These are phyloP conservation scores for Micromussa lordhowensis DNA, from an alignment of 92 coral and sea anemone genomes.

Conservation along the genomic window DNA sequence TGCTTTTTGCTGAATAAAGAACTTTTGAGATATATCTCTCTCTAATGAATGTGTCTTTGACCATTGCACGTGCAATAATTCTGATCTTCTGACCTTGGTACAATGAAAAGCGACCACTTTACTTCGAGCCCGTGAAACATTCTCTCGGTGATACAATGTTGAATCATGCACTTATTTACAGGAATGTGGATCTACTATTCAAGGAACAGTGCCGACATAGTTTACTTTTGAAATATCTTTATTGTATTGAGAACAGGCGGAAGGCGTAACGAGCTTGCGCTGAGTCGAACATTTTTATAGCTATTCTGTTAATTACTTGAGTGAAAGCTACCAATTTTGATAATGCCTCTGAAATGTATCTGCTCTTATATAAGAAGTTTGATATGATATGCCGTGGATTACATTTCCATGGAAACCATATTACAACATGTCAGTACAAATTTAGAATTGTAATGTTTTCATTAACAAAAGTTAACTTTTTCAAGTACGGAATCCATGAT, in stretches of 20 bases:
- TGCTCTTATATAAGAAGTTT: background rate
- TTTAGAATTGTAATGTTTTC: background rate
- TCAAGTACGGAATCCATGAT: background rate
- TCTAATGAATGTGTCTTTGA: background rate
- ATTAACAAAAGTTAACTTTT: background rate
- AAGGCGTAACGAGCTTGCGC: background rate
- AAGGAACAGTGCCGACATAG: background rate
- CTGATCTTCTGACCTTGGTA: too few relatives aligned
- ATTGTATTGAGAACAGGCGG: background rate
- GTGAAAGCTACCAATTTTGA: background rate
- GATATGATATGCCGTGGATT: background rate
- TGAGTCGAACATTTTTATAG: background rate
- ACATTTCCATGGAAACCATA: background rate
- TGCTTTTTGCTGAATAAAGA: constrained; percentile 5
- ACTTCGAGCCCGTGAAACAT: background rate
- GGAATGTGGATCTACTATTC: background rate
- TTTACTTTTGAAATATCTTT: background rate
- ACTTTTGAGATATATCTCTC: background rate
- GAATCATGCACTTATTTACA: background rate
- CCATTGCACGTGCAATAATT: background rate
- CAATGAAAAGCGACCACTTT: background rate
- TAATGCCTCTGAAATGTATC: background rate
- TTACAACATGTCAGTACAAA: background rate
- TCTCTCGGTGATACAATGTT: background rate
- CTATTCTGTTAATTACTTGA: background rate